phyloP scores from a whole-genome alignment of 2,797 vertebrate genomes.

The Hephaestus fuliginosus region DNA sequence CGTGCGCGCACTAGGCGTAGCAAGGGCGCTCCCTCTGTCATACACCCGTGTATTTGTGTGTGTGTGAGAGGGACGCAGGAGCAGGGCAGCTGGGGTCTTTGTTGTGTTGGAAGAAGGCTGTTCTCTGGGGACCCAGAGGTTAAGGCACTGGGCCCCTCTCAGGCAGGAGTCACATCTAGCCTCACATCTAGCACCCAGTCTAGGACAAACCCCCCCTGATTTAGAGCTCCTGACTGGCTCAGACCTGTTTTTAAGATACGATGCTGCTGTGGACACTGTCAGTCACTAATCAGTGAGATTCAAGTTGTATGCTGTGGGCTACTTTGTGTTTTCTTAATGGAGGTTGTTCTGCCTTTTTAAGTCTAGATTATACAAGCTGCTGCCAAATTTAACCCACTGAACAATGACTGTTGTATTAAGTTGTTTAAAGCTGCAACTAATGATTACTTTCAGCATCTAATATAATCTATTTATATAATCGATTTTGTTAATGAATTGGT shows the following conservation, averaged over 20 bases:
- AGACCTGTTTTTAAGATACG: constrained; percentile 50
- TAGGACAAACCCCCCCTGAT: constrained; percentile 27
- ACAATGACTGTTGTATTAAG: background rate
- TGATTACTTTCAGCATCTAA: background rate
- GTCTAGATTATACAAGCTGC: too few relatives aligned
- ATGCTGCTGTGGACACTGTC: constrained; percentile 9
- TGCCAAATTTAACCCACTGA: too few relatives aligned
- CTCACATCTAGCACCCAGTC: constrained; percentile 62
- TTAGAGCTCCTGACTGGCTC: constrained; percentile 46
- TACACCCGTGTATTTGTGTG: constrained; percentile 65
- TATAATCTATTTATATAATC: background rate
- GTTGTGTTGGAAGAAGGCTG: constrained; percentile 84
- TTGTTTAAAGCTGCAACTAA: background rate
- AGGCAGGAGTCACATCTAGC: constrained; percentile 80
- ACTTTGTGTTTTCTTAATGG: too few relatives aligned
- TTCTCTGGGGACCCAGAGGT: constrained; percentile 84
- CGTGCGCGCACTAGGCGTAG: constrained; percentile 46
- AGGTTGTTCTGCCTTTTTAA: too few relatives aligned
- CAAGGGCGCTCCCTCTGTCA: constrained; percentile 70
- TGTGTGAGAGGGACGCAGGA: constrained; percentile 68
- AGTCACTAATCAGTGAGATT: background rate
- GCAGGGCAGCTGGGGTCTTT: constrained; percentile 89
- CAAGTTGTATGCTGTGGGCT: background rate
- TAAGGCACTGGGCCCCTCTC: constrained; percentile 80
- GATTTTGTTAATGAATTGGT: background rate